Evolutionary conservation across 1,140 invertebrate species (phyloP), one percentile per base, ranked within the genome.

Genomic region (Piezodorus guildinii): DNA sequence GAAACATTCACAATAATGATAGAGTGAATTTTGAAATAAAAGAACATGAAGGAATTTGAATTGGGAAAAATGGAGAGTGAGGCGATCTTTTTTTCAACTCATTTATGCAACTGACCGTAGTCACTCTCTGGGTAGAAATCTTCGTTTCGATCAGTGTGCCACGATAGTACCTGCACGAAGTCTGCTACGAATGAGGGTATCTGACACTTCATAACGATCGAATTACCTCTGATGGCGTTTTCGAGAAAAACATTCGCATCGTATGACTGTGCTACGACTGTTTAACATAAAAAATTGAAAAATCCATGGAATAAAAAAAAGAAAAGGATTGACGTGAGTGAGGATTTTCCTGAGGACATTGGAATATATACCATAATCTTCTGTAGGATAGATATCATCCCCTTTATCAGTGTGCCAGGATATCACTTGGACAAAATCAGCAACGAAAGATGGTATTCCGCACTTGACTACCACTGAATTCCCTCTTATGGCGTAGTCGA

Each of bases 111-210:
- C 19, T 64, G 65, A 68, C 68, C 68, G 44, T 68, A 68, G 30
- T 65, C 64, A 45, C 60, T 59, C 19, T 49, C 59, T 9, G 68
- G 66, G 39, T 67, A 67, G 63, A 64, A 69, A 16, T 59, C 64
- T 44, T 69, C 67, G 15, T 56, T 56, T 25, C 65, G 62, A 21
- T 86, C 85, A 71, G 87, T 83, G 70, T 86, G 88, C 93, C 93
- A 96, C 52, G 85, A 84, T 27, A 89, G 81, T 54, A 95, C 87
- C 67, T 82, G 82, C 59, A 96, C 86, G 75, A 94, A 95, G 76
- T 95, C 91, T 27, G 87, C 88, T 46, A 94, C 90, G 75, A 93
- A 95, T 21, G 87, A 89, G 19, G 93, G 93, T 69, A 96, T 91
- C 73, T 88, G 85, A 78, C 93, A 96, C 74, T 91, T 93, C 56